Evolutionary conservation across 2,797 vertebrate species (phyloP).

Genomic region (Ptychadena robeensis): DNA sequence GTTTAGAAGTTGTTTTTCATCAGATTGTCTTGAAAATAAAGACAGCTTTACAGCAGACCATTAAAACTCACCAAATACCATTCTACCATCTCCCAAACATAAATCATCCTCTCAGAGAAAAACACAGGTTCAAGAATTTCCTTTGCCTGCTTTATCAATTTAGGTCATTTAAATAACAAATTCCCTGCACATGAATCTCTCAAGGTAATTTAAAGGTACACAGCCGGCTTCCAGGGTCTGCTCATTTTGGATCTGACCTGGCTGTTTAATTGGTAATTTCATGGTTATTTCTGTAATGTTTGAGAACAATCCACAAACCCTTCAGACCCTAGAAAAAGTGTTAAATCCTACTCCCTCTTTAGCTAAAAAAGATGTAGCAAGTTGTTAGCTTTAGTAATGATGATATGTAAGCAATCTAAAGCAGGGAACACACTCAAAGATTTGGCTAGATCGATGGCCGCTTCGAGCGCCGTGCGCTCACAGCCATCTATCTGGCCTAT

Average conservation of each 20-base stretch:
- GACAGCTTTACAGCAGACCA: slow-evolving; percentile 5
- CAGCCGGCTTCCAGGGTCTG: not conserved
- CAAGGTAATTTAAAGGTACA: slow-evolving; percentile 18
- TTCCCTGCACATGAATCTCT: slow-evolving; percentile 10
- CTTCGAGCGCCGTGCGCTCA: no score
- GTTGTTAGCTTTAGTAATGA: no score
- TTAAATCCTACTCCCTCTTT: no score
- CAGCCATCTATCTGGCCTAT: no score
- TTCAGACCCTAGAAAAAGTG: no score
- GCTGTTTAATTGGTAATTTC: no score
- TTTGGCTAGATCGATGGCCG: no score
- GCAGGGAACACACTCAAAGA: no score
- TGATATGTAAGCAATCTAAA: no score
- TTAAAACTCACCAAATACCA: slow-evolving; percentile 34
- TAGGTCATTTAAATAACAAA: slow-evolving; percentile 37
- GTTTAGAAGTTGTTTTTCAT: not conserved
- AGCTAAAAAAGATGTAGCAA: no score
- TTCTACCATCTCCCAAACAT: slow-evolving; percentile 23
- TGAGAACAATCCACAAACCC: not conserved
- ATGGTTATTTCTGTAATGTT: not conserved
- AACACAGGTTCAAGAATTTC: not conserved
- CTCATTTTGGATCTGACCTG: no score
- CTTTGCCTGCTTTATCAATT: slow-evolving; percentile 32
- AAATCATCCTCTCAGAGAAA: not conserved
- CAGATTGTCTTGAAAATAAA: not conserved